Conservation (phyloP, 2,113 vertebrate species). For the Indicator maculatus region DNA sequence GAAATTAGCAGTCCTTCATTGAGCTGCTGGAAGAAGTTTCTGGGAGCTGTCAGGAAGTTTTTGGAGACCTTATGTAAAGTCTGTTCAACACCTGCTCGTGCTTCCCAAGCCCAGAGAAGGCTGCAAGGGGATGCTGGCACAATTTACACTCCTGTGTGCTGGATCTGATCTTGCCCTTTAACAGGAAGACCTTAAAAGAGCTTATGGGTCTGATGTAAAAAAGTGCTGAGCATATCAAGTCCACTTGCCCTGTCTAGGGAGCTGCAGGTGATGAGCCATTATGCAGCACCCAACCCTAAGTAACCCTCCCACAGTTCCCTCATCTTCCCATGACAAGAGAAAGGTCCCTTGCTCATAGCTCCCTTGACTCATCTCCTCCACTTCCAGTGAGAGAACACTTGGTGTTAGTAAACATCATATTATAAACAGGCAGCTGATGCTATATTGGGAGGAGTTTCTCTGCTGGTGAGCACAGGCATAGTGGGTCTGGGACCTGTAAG, state of each 20-base stretch:
- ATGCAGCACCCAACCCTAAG: background rate
- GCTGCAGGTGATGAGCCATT: background rate
- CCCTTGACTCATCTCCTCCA: background rate
- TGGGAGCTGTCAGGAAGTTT: background rate
- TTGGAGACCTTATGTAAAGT: background rate
- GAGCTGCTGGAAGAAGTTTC: background rate
- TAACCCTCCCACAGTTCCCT: background rate
- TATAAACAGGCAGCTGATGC: conserved; percentile 47
- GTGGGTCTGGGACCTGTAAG: background rate
- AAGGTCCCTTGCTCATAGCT: background rate
- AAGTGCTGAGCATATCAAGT: background rate
- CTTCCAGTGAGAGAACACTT: background rate
- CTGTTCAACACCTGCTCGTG: background rate
- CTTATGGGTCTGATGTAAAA: background rate
- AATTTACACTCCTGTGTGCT: background rate
- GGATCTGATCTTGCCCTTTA: background rate
- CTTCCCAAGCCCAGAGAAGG: background rate
- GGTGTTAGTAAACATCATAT: conserved; percentile 44
- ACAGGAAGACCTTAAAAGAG: background rate
- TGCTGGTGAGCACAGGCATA: background rate
- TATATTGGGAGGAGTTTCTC: background rate
- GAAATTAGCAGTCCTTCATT: background rate
- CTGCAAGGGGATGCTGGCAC: background rate
- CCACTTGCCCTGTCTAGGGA: background rate
- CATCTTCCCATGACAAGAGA: background rate